Conservation (phyloP, 2,113 vertebrate species). For the Tachysurus vachellii region DNA sequence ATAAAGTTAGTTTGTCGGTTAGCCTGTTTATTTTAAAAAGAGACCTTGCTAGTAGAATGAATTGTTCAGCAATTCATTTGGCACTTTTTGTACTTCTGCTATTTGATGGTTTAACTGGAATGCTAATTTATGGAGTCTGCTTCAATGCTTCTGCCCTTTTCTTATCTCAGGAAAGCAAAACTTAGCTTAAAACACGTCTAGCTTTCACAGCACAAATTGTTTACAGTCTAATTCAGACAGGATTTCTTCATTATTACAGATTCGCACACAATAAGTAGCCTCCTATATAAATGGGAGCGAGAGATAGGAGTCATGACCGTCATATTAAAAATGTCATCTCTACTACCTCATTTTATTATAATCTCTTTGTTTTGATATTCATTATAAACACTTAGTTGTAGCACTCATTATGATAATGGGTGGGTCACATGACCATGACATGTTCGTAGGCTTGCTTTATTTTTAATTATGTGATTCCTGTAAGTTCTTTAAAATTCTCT, state of each 20-base stretch:
- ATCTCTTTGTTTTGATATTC: background rate
- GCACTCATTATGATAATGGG: background rate
- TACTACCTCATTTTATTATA: background rate
- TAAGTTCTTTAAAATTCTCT: background rate
- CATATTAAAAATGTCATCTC: background rate
- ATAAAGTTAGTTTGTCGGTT: background rate
- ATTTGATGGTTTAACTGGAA: background rate
- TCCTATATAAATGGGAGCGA: background rate
- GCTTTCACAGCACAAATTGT: background rate
- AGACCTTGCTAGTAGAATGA: background rate
- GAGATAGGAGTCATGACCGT: background rate
- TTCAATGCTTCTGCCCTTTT: background rate
- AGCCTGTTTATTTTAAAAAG: background rate
- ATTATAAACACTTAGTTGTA: too few species aligned
- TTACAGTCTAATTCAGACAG: background rate
- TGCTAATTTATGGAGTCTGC: background rate
- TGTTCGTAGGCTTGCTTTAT: background rate
- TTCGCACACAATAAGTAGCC: background rate
- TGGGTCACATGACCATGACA: background rate
- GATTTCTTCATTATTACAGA: background rate
- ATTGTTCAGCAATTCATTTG: background rate
- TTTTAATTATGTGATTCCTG: background rate
- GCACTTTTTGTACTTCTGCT: background rate
- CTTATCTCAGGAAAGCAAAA: background rate
- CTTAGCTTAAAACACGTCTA: background rate